Base-by-base conservation (phyloP, 2,113 vertebrate genomes). In the Aphelocoma coerulescens region DNA sequence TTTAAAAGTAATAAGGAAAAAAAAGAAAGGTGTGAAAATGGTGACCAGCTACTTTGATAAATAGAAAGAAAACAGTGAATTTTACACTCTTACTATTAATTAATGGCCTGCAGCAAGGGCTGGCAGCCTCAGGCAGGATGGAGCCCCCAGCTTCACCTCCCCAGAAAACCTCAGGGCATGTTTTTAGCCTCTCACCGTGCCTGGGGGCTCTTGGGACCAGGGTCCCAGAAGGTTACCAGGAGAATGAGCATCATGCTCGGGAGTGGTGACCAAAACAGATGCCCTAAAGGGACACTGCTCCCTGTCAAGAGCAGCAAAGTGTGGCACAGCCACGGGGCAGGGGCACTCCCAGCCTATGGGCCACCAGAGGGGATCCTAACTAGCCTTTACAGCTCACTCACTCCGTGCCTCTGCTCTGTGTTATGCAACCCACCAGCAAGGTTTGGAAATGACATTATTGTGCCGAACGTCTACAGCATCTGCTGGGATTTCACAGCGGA, bases 401-500 rank as follows among this genome's bases (percentile, higher is more conserved):
- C 49, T 18, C 66, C 74, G 28, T 43, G 61, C 27, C 58, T 84
- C 46, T 24, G 77, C 68, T 52, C 30, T 6, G 33, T 6, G 1
- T 75, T 37, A 18, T 7, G 7, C 46, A 55, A 18, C 26, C n/a
- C 72, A 16, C 52, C 22, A 80, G 79, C 55, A 20, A 16, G 16
- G 26, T 1, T 32, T 10, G 46, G 69, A 21, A 71, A 28, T 10
- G 76, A 19, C 83, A 52, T 41, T 28, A n/a, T 7, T 30, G 61
- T 55, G 83, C 85, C 6, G 0, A 65, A 30, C 2, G 4, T 41
- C 88, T 17, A 11, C 78, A 6, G 83, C 14, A 2, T 82, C 96
- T 80, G 89, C 95, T 65, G 92, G 95, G 93, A 84, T 88, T 57
- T 90, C 93, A 46, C 68, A 19, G 79, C 49, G 37, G 79, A 94